A percentile compares a stretch with the other conserved stretches of the same genome.
Evolutionary conservation across 2,113 vertebrate species (phyloP).

Genomic region (Channa maculata): DNA sequence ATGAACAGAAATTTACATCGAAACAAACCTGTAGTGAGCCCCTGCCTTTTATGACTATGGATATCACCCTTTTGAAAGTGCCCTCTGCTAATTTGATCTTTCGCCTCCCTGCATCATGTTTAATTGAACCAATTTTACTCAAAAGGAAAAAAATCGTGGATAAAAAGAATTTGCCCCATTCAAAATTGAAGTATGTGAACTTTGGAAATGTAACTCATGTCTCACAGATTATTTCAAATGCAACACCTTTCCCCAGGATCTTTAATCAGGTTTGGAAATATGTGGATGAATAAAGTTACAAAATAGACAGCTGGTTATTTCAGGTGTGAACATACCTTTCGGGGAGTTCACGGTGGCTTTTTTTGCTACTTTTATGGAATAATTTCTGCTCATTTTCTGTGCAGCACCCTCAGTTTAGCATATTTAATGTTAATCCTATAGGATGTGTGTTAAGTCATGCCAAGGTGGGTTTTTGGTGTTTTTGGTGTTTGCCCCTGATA

Average conservation of each 20-base stretch:
- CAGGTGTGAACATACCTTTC: no score
- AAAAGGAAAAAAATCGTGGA: neutral
- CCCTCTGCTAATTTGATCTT: conserved; percentile 12
- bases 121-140: neutral
- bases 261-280: neutral
- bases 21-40: neutral
- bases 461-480: no score
- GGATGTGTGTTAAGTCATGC: no score
- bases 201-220: neutral
- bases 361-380: no score
- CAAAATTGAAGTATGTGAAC: conserved; percentile 35
- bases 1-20: neutral
- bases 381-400: no score
- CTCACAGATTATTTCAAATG: neutral
- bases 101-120: neutral
- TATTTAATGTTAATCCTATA: no score
- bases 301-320: no score
- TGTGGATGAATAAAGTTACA: no score
- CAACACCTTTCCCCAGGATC: neutral
- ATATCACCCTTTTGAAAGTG: neutral
- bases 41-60: neutral
- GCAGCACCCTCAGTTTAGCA: no score
- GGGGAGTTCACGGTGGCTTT: no score
- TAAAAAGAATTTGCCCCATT: neutral
- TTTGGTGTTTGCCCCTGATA: no score